Conservation (phyloP, 2,113 vertebrate genomes). For the Apistogramma diplotaenia region DNA sequence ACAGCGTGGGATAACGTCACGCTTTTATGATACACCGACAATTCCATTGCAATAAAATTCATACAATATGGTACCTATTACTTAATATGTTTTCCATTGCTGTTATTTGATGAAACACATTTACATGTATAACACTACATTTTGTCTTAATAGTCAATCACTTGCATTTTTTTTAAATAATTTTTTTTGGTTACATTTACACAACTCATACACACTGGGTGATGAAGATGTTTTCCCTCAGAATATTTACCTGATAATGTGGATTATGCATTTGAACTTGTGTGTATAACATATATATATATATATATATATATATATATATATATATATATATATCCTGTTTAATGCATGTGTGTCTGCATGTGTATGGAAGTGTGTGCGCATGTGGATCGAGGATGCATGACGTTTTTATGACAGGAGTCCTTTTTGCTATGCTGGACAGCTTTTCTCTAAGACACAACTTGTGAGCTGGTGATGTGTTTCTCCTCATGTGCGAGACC, state of each 20-base stretch:
- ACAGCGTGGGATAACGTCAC: conserved; percentile 86
- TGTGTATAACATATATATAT: conserved; percentile 13
- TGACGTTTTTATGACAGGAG: conserved; percentile 54
- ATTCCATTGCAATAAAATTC: conserved; percentile 76
- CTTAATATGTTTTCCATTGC: conserved; percentile 69
- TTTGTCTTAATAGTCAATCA: conserved; percentile 76
- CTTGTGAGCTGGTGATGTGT: conserved; percentile 77
- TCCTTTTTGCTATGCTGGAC: conserved; percentile 77
- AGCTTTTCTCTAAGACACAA: conserved; percentile 73
- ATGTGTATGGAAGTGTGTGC: conserved; percentile 5
- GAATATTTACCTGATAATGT: conserved; percentile 64
- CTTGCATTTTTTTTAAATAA: conserved; percentile 67
- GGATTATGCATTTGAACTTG: conserved; percentile 36
- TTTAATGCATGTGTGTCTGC: conserved; percentile 16
- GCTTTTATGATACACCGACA: conserved; percentile 78
- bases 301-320: conserved; percentile 10
- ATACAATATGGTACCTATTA: conserved; percentile 75
- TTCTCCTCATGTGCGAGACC: conserved; percentile 60
- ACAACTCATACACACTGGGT: conserved; percentile 80
- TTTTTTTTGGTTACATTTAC: conserved; percentile 73
- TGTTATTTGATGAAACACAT: conserved; percentile 77
- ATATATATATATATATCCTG: conserved; percentile 1
- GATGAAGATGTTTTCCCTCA: conserved; percentile 61
- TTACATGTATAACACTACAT: conserved; percentile 81
- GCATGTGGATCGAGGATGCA: conserved; percentile 10